Evolutionary conservation across 2,113 vertebrate species (phyloP).

Genomic region (Pleuronectes platessa): DNA sequence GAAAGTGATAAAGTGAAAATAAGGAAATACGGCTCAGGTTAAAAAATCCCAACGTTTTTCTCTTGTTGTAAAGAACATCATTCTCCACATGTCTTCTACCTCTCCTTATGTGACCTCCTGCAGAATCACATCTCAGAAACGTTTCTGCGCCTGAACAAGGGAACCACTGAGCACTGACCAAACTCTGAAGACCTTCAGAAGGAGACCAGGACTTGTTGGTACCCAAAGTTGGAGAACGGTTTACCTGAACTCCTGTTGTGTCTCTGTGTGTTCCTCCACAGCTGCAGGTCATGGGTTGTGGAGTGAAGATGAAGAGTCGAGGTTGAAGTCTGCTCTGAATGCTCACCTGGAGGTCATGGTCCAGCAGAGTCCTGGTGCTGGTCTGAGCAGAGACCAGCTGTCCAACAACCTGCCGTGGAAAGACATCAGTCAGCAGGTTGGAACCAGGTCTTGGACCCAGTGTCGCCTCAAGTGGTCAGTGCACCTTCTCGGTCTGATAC

Average conservation of each 20-base stretch:
- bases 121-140: too few relatives aligned
- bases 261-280: not conserved
- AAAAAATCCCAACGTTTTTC: too few relatives aligned
- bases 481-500: not conserved
- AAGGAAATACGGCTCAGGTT: too few relatives aligned
- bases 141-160: too few relatives aligned
- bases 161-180: too few relatives aligned
- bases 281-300: constrained; percentile 17
- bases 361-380: constrained; percentile 21
- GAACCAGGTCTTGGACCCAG: constrained; percentile 58
- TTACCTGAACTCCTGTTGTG: not conserved
- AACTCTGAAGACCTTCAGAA: too few relatives aligned
- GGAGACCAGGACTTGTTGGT: too few relatives aligned
- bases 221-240: too few relatives aligned
- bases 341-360: constrained; percentile 43
- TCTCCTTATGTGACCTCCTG: too few relatives aligned
- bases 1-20: too few relatives aligned
- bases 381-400: constrained; percentile 59
- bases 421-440: constrained; percentile 60
- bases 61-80: too few relatives aligned
- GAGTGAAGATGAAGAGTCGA: constrained; percentile 41
- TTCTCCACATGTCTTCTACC: too few relatives aligned
- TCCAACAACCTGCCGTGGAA: constrained; percentile 74
- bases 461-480: constrained; percentile 74
- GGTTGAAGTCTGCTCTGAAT: constrained; percentile 51